phyloP scores from a whole-genome alignment of 2,797 vertebrate genomes.

The Mormyrus proboscirostris region DNA sequence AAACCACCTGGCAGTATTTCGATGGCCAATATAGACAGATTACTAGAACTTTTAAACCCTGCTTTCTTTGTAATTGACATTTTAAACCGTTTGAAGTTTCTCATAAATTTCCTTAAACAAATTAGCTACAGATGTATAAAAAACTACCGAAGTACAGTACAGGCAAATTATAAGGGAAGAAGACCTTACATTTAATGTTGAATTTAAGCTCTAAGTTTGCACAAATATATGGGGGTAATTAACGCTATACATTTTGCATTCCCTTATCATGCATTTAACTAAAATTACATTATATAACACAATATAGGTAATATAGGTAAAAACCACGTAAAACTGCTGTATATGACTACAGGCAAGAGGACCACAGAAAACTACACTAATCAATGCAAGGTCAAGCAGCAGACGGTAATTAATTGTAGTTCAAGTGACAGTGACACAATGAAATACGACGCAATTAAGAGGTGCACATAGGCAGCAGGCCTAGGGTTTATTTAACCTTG shows the following conservation, averaged over 20 bases:
- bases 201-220: background rate
- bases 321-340: background rate
- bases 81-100: conserved; percentile 81
- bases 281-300: background rate
- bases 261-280: background rate
- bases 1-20: conserved; percentile 81
- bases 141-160: conserved; percentile 58
- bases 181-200: background rate
- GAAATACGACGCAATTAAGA: conserved; percentile 15
- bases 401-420: conserved; percentile 1
- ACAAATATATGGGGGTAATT: background rate
- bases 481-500: conserved; percentile 14
- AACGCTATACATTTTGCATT: background rate
- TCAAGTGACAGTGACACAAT: conserved; percentile 1
- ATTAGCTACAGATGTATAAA: conserved; percentile 76
- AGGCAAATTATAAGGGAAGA: conserved; percentile 43
- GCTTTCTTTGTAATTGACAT: conserved; percentile 78
- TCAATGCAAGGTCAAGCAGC: conserved; percentile 5
- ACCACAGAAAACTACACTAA: background rate
- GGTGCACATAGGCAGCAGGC: background rate
- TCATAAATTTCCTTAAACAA: conserved; percentile 74
- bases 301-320: background rate
- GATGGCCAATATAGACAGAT: conserved; percentile 76
- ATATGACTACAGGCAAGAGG: background rate
- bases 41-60: conserved; percentile 75